Evolutionary conservation across 2,888 invertebrate species (phyloP).

Genomic region (Palloptera scutellata): DNA sequence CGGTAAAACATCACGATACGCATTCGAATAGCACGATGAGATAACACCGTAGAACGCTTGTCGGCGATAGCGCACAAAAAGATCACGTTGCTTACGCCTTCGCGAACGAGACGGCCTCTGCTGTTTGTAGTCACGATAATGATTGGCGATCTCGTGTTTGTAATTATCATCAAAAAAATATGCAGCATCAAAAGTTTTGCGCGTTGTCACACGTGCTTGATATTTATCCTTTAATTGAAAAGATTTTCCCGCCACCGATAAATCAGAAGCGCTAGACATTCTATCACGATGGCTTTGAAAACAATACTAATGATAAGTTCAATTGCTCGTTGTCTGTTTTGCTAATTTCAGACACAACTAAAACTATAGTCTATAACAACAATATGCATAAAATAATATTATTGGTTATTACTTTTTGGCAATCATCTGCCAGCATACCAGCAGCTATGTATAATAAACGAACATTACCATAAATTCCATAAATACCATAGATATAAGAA

Average conservation of each 20-base stretch:
- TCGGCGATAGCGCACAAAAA: conserved; percentile 32
- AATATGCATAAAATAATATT: not conserved
- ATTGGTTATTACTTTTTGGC: not conserved
- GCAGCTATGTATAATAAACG: too few species aligned
- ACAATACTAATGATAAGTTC: not conserved
- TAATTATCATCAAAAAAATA: conserved; percentile 41
- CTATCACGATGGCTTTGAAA: not conserved
- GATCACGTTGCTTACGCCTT: conserved; percentile 28
- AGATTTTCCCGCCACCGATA: conserved; percentile 45
- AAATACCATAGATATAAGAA: conserved; percentile 6
- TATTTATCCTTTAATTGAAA: conserved; percentile 40
- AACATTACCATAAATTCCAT: not conserved
- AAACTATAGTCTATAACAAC: not conserved
- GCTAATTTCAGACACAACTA: not conserved
- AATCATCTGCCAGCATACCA: too few species aligned
- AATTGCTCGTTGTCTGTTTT: not conserved
- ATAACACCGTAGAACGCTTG: conserved; percentile 18
- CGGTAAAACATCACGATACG: conserved; percentile 48
- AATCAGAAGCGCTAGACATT: conserved; percentile 31
- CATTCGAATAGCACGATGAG: conserved; percentile 12
- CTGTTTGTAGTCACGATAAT: conserved; percentile 56
- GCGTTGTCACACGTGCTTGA: conserved; percentile 45
- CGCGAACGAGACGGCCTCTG: conserved; percentile 29
- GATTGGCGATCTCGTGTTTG: conserved; percentile 60
- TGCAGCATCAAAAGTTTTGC: conserved; percentile 47